Evolutionary conservation across 2,797 vertebrate genomes (phyloP).

Genomic region (Apogon talboti): DNA sequence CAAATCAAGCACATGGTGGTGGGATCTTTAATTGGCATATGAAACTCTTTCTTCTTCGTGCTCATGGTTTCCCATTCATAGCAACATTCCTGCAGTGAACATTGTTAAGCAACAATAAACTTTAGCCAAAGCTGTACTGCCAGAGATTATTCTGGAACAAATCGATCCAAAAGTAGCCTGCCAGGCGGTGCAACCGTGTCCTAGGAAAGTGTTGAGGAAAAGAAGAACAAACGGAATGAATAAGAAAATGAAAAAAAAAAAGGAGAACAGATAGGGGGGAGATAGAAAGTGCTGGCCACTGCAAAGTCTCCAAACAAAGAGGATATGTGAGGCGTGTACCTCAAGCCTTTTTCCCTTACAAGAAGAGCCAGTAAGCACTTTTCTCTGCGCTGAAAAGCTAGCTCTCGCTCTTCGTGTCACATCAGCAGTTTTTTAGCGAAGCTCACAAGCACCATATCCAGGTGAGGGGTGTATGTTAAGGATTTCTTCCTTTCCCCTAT

Average conservation of each 20-base stretch:
- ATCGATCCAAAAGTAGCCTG: constrained; percentile 78
- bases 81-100: constrained; percentile 35
- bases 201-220: constrained; percentile 70
- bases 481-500: constrained; percentile 78
- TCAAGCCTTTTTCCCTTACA: constrained; percentile 84
- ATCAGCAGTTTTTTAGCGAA: constrained; percentile 86
- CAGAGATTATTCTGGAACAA: constrained; percentile 78
- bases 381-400: constrained; percentile 84
- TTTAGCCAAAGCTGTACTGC: constrained; percentile 65
- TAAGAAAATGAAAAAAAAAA: constrained; percentile 78
- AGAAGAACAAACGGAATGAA: constrained; percentile 82
- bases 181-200: constrained; percentile 71
- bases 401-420: constrained; percentile 78
- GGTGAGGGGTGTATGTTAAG: constrained; percentile 81
- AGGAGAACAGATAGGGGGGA: constrained; percentile 78
- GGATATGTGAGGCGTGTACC: constrained; percentile 84
- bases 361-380: constrained; percentile 88
- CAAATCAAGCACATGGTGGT: constrained; percentile 5
- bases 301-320: constrained; percentile 89
- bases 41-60: constrained; percentile 19
- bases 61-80: constrained; percentile 24
- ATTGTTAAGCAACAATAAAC: constrained; percentile 68
- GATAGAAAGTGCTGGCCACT: constrained; percentile 86
- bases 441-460: constrained; percentile 81
- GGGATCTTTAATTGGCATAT: constrained; percentile 24